Base-by-base conservation (phyloP, 2,888 invertebrate genomes). In the Cartodere bifasciata region DNA sequence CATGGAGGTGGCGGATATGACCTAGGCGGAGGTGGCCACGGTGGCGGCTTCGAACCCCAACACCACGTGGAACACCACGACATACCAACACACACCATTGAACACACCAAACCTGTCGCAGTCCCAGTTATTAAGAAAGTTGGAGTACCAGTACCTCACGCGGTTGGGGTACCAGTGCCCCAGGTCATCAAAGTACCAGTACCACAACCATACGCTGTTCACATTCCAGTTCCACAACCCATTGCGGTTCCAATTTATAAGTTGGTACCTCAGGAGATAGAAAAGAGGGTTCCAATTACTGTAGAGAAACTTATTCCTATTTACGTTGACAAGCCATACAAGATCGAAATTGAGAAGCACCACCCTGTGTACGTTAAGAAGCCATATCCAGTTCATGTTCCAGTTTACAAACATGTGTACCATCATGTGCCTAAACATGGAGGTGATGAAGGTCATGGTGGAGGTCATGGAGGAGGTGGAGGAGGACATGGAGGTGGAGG, bases 171-270 rank as follows among this genome's bases (percentile, higher is more conserved):
- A 1, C 72, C 76, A 4, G 76, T 79, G 11, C 80, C 75, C 16
- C 72, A 73, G 53, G 69, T 72, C 46, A 64, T 80, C 40, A 75
- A 75, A 54, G 67, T 81, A 14, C 73, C 77, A 33, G 78, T 81
- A 27, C 80, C 80, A 2, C 76, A 80, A 36, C 81, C 81, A 2
- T 78, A 78, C 60, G 71, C 80, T 1, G 79, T 80, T 1, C 77
- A 78, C 46, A 70, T 80, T 2, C 55, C 68, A 1, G 72, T 80
- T 23, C 75, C 80, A 34, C 78, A 79, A 47, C 77, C 77, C 42
- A 73, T 81, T 29, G 74, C 75, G 38, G 70, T 79, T 27, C 77
- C 80, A 1, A 73, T 79, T 30, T 80, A 79, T 51, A 78, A 78
- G 62, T 64, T 73, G 47, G 76, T 79, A 4, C 75, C 75, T 7